A percentile compares a stretch with the other conserved stretches of the same genome.
Evolutionary conservation across 2,797 vertebrate species (phyloP).

Genomic region (Myotis pilosus): DNA sequence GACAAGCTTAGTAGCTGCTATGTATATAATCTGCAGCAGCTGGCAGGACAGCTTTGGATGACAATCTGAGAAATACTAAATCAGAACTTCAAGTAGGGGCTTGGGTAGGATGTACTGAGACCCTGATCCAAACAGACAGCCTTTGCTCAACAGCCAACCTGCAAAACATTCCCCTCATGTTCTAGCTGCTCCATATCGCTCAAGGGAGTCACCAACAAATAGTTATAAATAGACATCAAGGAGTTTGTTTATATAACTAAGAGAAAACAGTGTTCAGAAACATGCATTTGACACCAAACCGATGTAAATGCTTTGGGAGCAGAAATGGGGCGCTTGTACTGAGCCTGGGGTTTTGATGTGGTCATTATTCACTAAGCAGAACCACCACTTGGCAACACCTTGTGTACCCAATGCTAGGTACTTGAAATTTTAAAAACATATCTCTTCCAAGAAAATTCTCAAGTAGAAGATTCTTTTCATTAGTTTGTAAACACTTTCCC

Average conservation of each 20-base stretch:
- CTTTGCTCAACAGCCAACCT: neutral
- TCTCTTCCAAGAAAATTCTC: slow-evolving; percentile 45
- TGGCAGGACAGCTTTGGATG: neutral
- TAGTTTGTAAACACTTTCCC: neutral
- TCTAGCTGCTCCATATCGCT: neutral
- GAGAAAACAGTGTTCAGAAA: slow-evolving; percentile 50
- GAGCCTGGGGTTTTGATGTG: slow-evolving; percentile 39
- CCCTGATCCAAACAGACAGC: neutral
- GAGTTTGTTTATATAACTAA: slow-evolving; percentile 48
- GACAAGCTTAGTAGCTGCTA: neutral
- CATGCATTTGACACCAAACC: neutral
- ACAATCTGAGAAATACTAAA: neutral
- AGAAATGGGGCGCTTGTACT: accelerated
- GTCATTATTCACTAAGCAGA: neutral
- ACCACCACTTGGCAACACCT: neutral
- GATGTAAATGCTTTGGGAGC: neutral
- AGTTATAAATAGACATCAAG: slow-evolving; percentile 36
- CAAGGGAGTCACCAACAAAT: neutral
- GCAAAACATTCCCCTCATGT: neutral
- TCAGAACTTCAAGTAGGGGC: neutral
- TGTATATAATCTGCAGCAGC: neutral
- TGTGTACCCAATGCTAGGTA: slow-evolving; percentile 1
- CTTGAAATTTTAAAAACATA: slow-evolving; percentile 38
- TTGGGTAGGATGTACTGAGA: neutral
- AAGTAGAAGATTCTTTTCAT: neutral